Base-by-base conservation (phyloP, 2,113 vertebrate genomes). In the Bungarus multicinctus region DNA sequence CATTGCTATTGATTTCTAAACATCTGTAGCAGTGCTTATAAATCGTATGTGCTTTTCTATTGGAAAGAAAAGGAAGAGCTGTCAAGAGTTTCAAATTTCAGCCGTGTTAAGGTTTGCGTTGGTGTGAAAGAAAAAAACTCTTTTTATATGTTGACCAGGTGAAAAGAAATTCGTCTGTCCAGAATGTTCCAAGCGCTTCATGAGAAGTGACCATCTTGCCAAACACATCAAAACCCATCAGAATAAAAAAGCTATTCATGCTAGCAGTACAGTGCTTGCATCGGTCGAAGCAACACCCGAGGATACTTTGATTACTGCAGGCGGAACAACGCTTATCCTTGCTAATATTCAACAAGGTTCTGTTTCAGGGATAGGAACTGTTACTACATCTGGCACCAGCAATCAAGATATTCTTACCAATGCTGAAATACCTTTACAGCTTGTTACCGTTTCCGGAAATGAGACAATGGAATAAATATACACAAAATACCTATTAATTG, bases 171-270 rank as follows among this genome's bases (percentile, higher is more conserved):
- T 99, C 97, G 99, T 99, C 96, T 99, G 99, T 98, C 98, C 98
- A 10, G 99, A 99, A 98, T 99, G 99, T 98, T 99, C 99, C 96
- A 99, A 99, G 97, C 98, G 99, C 95, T 99, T 99, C 97, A 99
- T 99, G 99, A 98, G 99, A 97, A 99, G 99, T 96, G 99, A 99
- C 97, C 99, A 99, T 96, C 99, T 99, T 98, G 99, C 99, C 97
- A 99, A 99, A 98, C 99, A 99, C 97, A 99, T 99, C 98, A 99
- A 99, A 98, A 99, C 99, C 90, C 99, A 99, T 98, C 99, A 99
- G 97, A 99, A 99, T 98, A 99, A 99, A 98, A 99, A 99, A 98
- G 99, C 98, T 95, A 98, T 99, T 98, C 99, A 98, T 97, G 98
- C 98, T 86, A 98, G 98, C 97, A 98, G 98, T 97, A 97, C 98